A percentile compares a stretch with the other conserved stretches of the same genome.
Evolutionary conservation across 2,888 invertebrate species (phyloP).

Genomic region (Leptinotarsa haldemani): DNA sequence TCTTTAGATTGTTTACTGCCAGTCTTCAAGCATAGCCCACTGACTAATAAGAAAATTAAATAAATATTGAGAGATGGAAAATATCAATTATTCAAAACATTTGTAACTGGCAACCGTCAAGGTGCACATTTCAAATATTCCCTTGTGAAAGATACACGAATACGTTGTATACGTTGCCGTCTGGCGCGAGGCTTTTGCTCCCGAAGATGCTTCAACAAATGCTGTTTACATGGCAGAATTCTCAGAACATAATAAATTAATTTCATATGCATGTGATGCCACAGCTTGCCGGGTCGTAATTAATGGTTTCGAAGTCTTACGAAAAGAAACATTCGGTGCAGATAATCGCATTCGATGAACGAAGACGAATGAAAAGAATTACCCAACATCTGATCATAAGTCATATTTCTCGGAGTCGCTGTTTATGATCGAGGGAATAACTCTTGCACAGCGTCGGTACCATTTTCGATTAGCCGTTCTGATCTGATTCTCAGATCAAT

Average conservation of each 20-base stretch:
- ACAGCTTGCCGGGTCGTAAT: conserved; percentile 39
- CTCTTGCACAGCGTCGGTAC: background rate
- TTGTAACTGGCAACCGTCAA: conserved; percentile 7
- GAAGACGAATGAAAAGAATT: conserved; percentile 8
- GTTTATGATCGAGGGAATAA: background rate
- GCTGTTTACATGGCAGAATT: conserved; percentile 44
- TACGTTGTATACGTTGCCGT: conserved; percentile 20
- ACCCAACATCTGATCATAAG: conserved; percentile 15
- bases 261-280: conserved; percentile 44
- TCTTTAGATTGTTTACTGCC: no score
- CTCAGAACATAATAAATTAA: conserved; percentile 47
- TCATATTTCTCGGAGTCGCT: background rate
- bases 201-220: conserved; percentile 42
- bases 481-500: no score
- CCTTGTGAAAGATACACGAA: conserved; percentile 29
- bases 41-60: no score
- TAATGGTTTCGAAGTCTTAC: conserved; percentile 35
- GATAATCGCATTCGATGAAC: background rate
- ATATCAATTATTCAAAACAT: no score
- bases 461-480: no score
- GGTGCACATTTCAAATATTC: conserved; percentile 17
- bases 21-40: no score
- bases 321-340: conserved; percentile 18
- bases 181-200: conserved; percentile 31
- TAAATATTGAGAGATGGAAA: no score